Conservation (phyloP, 2,797 vertebrate genomes). For the Artibeus jamaicensis region DNA sequence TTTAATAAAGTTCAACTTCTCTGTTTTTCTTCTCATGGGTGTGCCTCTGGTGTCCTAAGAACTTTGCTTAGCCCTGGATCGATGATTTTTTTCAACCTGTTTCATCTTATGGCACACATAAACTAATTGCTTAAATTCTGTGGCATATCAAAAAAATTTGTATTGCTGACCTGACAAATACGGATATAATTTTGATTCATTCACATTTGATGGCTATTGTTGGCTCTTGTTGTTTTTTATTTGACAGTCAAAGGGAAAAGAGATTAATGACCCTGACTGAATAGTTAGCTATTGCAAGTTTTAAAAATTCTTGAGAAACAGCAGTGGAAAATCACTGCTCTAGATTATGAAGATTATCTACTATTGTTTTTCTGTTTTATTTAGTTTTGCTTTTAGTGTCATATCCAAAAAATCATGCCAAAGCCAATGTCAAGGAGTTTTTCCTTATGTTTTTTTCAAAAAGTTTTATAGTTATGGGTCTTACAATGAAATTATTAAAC, state of each 20-base stretch:
- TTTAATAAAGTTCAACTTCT: neutral
- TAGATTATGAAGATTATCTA: neutral
- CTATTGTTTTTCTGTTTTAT: neutral
- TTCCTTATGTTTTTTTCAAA: neutral
- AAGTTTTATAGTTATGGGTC: neutral
- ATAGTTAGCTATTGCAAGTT: too few species aligned
- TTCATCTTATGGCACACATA: too few species aligned
- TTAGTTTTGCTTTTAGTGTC: neutral
- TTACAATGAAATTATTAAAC: neutral
- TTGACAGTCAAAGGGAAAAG: too few species aligned
- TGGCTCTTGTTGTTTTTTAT: too few species aligned
- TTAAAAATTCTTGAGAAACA: too few species aligned
- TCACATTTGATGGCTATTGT: too few species aligned
- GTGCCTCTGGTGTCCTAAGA: neutral
- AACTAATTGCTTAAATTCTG: too few species aligned
- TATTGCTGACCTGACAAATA: too few species aligned
- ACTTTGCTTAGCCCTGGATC: neutral
- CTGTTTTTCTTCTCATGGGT: neutral
- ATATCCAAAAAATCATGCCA: neutral
- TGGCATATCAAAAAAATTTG: too few species aligned
- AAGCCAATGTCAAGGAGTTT: neutral
- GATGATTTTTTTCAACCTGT: too few species aligned
- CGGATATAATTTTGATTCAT: too few species aligned
- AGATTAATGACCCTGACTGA: too few species aligned
- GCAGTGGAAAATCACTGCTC: neutral